phyloP scores from a whole-genome alignment of 1,140 invertebrate genomes.

The Brachionus rotundiformis region DNA sequence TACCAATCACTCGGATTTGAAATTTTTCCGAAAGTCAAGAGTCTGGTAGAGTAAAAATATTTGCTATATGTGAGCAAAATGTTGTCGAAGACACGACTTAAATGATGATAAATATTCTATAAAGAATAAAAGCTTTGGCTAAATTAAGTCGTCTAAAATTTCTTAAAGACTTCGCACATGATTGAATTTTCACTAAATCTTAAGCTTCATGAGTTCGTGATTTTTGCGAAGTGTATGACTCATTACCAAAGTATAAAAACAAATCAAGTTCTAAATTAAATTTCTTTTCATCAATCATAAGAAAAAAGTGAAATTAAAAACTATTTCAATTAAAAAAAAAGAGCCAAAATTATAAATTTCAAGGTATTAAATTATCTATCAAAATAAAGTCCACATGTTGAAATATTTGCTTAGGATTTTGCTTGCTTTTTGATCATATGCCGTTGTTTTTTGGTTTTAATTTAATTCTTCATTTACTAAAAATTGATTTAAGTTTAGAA shows the following conservation, averaged over 20 bases:
- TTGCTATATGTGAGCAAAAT: slow-evolving; percentile 2
- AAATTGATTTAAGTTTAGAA: background rate
- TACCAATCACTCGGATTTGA: too few species aligned
- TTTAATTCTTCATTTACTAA: slow-evolving; percentile 2
- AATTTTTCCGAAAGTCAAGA: slow-evolving; percentile 7
- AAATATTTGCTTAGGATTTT: slow-evolving; percentile 25
- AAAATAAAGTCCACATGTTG: slow-evolving; percentile 38
- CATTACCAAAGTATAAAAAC: slow-evolving; percentile 1
- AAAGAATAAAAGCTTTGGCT: background rate
- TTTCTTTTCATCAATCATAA: slow-evolving; percentile 32
- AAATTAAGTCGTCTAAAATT: background rate
- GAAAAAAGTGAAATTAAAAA: slow-evolving; percentile 41
- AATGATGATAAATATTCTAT: background rate
- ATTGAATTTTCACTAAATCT: background rate
- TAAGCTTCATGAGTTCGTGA: slow-evolving; percentile 19
- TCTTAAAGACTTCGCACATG: slow-evolving; percentile 31
- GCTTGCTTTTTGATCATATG: slow-evolving; percentile 24
- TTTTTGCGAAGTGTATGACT: slow-evolving; percentile 32
- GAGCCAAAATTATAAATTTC: background rate
- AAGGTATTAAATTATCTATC: slow-evolving; percentile 46
- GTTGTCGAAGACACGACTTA: background rate
- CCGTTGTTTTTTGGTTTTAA: slow-evolving; percentile 19
- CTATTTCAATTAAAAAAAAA: slow-evolving; percentile 46
- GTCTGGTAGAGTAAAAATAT: slow-evolving; percentile 1
- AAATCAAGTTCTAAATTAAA: slow-evolving; percentile 25